A percentile compares a stretch with the other conserved stretches of the same genome.
Conservation (phyloP, 2,888 invertebrate species). For the Leptopilina syphax region DNA sequence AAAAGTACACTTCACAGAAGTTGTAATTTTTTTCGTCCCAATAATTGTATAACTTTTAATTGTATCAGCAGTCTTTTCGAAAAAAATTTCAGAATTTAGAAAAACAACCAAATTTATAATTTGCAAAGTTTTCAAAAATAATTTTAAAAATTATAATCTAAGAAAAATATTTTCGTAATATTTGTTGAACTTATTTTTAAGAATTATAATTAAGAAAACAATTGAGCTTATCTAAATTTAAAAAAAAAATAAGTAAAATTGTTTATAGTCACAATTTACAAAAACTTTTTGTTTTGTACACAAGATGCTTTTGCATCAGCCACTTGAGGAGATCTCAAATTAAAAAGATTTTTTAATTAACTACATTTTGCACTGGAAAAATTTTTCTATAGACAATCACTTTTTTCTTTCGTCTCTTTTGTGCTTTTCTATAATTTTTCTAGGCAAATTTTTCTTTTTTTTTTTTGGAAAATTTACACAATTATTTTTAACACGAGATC, state of each 20-base stretch:
- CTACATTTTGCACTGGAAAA: background rate
- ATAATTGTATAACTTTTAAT: no score
- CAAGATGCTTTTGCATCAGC: slow-evolving; percentile 3
- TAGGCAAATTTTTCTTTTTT: background rate
- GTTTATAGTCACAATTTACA: background rate
- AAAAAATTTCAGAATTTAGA: no score
- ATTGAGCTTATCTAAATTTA: background rate
- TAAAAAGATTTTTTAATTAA: background rate
- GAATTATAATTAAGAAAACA: background rate
- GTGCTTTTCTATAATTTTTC: background rate
- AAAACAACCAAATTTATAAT: no score
- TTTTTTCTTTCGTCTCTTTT: background rate
- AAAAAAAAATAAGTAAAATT: background rate
- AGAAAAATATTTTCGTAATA: no score
- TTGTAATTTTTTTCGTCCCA: background rate
- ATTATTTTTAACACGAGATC: background rate
- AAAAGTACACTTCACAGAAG: slow-evolving; percentile 30
- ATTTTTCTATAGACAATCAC: background rate
- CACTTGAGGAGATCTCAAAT: background rate
- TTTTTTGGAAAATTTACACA: background rate
- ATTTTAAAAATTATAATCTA: no score
- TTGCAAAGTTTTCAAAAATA: no score
- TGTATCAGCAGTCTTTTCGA: no score
- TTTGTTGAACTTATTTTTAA: background rate
- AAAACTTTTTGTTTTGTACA: slow-evolving; percentile 3